Evolutionary conservation across 2,113 vertebrate genomes (phyloP).

Genomic region (Xerus inauris): DNA sequence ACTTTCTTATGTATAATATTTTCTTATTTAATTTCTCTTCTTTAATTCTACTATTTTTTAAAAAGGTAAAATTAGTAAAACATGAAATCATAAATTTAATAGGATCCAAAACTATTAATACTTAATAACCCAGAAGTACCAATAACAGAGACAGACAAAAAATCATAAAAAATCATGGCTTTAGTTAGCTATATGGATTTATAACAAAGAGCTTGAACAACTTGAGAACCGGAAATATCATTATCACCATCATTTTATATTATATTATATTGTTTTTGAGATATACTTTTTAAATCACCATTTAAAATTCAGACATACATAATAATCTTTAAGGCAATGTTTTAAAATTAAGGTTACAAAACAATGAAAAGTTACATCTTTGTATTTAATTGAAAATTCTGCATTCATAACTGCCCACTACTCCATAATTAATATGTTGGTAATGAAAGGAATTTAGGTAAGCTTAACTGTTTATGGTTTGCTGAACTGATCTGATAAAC

Average conservation of each 20-base stretch:
- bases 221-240: background rate
- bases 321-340: background rate
- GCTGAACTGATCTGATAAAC: background rate
- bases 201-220: background rate
- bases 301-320: background rate
- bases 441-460: background rate
- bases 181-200: background rate
- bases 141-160: background rate
- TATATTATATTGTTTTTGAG: conserved; percentile 20
- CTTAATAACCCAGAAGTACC: background rate
- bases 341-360: background rate
- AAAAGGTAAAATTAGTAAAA: conserved; percentile 14
- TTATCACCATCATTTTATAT: background rate
- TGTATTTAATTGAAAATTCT: background rate
- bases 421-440: background rate
- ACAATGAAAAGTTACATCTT: background rate
- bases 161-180: background rate
- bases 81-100: background rate
- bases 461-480: background rate
- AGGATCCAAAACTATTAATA: background rate
- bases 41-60: background rate
- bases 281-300: background rate
- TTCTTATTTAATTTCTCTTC: background rate
- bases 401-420: background rate
- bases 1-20: background rate